phyloP scores from a whole-genome alignment of 92 coral and sea anemone species.

The Epizoanthus ramosus region DNA sequence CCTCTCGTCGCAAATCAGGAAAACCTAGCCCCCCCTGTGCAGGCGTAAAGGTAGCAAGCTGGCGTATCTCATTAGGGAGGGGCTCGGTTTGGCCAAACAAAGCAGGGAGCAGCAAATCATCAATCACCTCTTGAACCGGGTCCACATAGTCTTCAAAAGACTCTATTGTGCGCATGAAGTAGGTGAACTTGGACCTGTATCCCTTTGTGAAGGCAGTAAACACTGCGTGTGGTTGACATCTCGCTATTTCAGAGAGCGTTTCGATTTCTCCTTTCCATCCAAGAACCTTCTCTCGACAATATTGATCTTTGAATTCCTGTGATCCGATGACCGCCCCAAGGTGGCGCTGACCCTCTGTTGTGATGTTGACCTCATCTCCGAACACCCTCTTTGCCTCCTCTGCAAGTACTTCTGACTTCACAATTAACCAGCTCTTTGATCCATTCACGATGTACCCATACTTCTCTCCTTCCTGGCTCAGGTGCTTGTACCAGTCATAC shows the following conservation, averaged over 20 bases:
- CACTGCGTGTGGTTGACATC: not conserved
- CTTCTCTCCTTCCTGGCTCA: slow-evolving; percentile 24
- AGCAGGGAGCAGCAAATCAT: not conserved
- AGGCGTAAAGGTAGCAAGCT: too few relatives aligned
- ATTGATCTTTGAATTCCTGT: slow-evolving; percentile 20
- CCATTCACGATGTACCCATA: slow-evolving; percentile 35
- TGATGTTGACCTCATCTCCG: slow-evolving; percentile 42
- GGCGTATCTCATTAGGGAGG: slow-evolving; percentile 28
- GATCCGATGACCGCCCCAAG: slow-evolving; percentile 15
- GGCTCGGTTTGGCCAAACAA: slow-evolving; percentile 39
- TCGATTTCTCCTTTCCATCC: not conserved
- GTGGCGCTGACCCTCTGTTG: slow-evolving; percentile 54
- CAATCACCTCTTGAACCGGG: too few relatives aligned
- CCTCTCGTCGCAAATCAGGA: too few relatives aligned
- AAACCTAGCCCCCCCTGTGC: too few relatives aligned
- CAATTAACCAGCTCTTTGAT: not conserved
- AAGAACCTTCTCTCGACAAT: not conserved
- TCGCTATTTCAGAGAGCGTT: not conserved
- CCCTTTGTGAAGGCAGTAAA: not conserved
- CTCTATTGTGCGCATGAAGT: too few relatives aligned
- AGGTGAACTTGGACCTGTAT: too few relatives aligned
- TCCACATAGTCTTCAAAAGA: too few relatives aligned
- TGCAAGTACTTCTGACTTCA: not conserved
- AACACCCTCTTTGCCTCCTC: slow-evolving; percentile 34
- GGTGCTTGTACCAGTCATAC: not conserved